Evolutionary conservation across 2,888 invertebrate genomes (phyloP), one percentile per base, ranked within the genome.

Genomic region (Zhuqinia jingwanae): DNA sequence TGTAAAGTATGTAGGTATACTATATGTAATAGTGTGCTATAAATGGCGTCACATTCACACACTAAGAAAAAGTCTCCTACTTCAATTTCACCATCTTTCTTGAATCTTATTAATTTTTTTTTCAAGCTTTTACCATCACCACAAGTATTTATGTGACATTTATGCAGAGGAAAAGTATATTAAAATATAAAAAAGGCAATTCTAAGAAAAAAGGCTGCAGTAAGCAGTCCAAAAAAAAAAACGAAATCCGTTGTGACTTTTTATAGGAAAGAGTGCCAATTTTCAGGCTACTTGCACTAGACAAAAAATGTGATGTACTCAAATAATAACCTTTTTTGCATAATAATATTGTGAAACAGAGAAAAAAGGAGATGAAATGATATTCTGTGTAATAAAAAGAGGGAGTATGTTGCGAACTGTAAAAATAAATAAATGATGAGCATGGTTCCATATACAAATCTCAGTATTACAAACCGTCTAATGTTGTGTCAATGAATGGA

Each of bases 351-450:
- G 36, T 36, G 3, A 36, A 8, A 6, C 36, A 36, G 36, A 36
- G 36, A 36, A 6, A 8, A 36, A 8, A 6, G 3, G 36, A 36
- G 36, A 36, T 3, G 36, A 36, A 6, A 8, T 36, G 3, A 36
- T 8, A 36, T 36, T 3, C 8, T 36, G 36, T 8, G 8, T 36
- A 36, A 36, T 36, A 36, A 36, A 0, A 65, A 17, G 36, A 36
- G 36, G 6, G 36, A 65, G 65, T n/a, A n/a, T n/a, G n/a, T n/a
- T n/a, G n/a, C 20, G n/a, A 65, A 42, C 17, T n/a, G 36, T 65
- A 65, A 42, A n/a, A n/a, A 60, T 65, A 65, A 65, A 65, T 65
- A 36, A 36, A 65, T 65, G 65, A 65, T 65, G 65, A 20, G 65
- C n/a, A 20, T n/a, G 11, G 5, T 42, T 13, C 36, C 3, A 8